These are phyloP conservation scores for Leptopilina syphax DNA, from an alignment of 2,888 invertebrate species.

Conservation along the genomic window DNA sequence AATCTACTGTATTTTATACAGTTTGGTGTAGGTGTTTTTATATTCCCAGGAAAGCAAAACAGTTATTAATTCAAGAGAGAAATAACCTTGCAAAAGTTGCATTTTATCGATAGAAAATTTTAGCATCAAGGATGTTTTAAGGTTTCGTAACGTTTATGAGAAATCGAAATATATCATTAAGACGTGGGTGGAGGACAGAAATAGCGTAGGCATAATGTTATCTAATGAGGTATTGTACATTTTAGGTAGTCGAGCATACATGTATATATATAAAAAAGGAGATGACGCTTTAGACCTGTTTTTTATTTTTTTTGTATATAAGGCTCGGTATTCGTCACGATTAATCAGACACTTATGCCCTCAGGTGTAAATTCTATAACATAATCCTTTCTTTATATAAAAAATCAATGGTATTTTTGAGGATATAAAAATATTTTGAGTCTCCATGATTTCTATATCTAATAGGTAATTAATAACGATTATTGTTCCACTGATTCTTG, in stretches of 20 bases:
- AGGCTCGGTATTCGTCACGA: conserved; percentile 12
- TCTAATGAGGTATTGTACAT: conserved; percentile 29
- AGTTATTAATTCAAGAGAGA: conserved; percentile 5
- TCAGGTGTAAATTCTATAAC: background rate
- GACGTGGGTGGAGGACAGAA: conserved; percentile 25
- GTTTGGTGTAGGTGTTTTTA: background rate
- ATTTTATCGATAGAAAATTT: conserved; percentile 28
- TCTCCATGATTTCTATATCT: too few relatives aligned
- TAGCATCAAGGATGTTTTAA: conserved; percentile 8
- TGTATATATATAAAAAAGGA: conserved; percentile 33
- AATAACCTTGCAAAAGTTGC: conserved; percentile 16
- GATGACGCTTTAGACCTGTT: conserved; percentile 15
- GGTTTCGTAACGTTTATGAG: conserved; percentile 29
- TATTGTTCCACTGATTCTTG: too few relatives aligned
- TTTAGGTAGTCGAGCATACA: conserved; percentile 17
- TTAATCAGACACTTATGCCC: conserved; percentile 2
- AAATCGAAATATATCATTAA: conserved; percentile 32
- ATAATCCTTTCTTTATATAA: background rate
- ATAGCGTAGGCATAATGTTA: conserved; percentile 8
- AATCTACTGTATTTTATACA: too few relatives aligned
- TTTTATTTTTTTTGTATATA: background rate
- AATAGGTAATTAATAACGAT: too few relatives aligned
- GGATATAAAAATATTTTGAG: background rate
- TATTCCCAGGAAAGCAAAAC: conserved; percentile 4
- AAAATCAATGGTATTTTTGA: background rate